Conservation (phyloP, 2,797 vertebrate species). For the Mus caroli region DNA sequence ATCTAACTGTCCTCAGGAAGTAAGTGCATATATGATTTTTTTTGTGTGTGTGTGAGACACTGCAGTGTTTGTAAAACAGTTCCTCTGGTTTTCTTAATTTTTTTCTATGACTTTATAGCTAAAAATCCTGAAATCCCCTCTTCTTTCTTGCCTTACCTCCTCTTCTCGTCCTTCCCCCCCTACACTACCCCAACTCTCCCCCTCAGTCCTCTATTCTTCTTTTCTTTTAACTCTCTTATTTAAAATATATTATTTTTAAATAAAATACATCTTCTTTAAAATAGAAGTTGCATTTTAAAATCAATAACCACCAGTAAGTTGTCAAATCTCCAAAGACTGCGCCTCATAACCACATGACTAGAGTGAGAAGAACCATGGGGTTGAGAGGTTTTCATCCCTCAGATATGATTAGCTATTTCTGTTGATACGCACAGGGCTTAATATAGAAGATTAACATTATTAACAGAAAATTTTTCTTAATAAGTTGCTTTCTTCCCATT, state of each 20-base stretch:
- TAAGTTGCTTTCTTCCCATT: constrained; percentile 65
- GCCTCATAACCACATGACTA: neutral
- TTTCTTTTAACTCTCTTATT: too few relatives aligned
- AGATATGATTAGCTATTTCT: constrained; percentile 38
- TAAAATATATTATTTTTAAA: neutral
- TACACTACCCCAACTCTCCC: rapidly evolving
- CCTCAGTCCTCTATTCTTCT: neutral
- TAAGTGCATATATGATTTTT: neutral
- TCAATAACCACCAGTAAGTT: neutral
- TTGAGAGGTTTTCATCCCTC: neutral
- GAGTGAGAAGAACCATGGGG: neutral
- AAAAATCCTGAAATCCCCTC: neutral
- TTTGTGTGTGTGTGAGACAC: neutral
- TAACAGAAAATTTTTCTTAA: constrained; percentile 67
- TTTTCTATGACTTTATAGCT: neutral
- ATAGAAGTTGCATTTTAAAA: constrained; percentile 12
- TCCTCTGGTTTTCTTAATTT: neutral
- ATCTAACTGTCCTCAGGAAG: neutral
- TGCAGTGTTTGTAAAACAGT: neutral
- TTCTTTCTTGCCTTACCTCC: neutral
- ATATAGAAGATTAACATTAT: constrained; percentile 68
- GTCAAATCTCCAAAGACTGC: neutral
- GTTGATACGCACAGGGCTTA: constrained; percentile 13
- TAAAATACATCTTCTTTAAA: neutral
- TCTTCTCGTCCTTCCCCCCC: neutral